Base-by-base conservation (phyloP, 2,797 vertebrate species). In the Semotilus atromaculatus region DNA sequence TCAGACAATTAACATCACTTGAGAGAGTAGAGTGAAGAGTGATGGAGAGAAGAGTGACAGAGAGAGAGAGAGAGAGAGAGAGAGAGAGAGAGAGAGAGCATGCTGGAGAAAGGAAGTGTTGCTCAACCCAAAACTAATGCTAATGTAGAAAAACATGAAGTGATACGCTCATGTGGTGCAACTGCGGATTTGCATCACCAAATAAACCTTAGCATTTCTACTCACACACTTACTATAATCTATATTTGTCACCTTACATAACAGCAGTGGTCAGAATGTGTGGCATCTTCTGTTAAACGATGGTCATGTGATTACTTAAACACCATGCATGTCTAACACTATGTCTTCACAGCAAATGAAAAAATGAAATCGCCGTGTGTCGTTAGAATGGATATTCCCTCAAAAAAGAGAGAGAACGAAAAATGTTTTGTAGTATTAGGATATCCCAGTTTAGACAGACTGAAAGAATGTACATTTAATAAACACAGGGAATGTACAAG, bases 111-210 rank as follows among this genome's bases (percentile, higher is more conserved):
- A 82, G 66, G 80, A 88, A 85, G 64, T 83, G 64, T 88, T 85
- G 75, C 88, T 85, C 62, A 88, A 85, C 23, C 5, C 18, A 76
- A 85, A 85, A 88, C 48, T 67, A 40, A 29, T 66, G 45, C 1
- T 1, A 7, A 31, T 18, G 3, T 1, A 4, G 8, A 36, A 45
- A 84, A 83, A 79, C n/a, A 53, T 67, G 85, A 87, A 85, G 43
- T 67, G 53, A 67, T 68, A 86, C 0, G 4, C n/a, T 45, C 26
- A 34, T 66, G 64, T 70, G 74, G 74, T 78, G 26, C 16, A 45
- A 64, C 3, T 21, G 38, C 3, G 51, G 53, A 73, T 55, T 71
- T 76, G 31, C 62, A 29, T 62, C 43, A 77, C n/a, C 18, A 75
- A 48, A 48, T 31, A 72, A 38, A 72, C 36, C 60, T 36, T 45